Evolutionary conservation across 1,140 invertebrate species (phyloP).

Genomic region (Meteorus sp.): DNA sequence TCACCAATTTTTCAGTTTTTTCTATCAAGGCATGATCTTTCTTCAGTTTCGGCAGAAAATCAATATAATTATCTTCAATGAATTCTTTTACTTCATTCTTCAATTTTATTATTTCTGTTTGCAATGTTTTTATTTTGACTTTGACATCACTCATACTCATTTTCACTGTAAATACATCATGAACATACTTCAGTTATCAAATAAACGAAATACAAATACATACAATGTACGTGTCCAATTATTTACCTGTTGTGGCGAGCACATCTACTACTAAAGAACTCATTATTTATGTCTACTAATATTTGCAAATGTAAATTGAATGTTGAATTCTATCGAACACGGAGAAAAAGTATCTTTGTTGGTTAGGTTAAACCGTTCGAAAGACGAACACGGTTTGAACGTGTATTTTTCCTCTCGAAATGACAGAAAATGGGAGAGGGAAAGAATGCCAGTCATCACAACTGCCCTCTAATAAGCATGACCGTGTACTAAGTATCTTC

Average conservation of each 20-base stretch:
- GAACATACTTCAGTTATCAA: neutral
- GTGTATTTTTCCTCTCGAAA: too few species aligned
- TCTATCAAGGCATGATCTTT: conserved; percentile 58
- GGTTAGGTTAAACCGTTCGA: too few species aligned
- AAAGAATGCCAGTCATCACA: too few species aligned
- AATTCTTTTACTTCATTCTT: conserved; percentile 62
- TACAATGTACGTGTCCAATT: neutral
- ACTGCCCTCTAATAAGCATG: too few species aligned
- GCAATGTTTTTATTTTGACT: conserved; percentile 60
- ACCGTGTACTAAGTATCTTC: too few species aligned
- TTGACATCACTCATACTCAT: conserved; percentile 45
- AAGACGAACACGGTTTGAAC: too few species aligned
- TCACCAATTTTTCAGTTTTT: conserved; percentile 55
- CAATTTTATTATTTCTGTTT: conserved; percentile 60
- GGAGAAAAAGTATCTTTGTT: too few species aligned
- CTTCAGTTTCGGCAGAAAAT: conserved; percentile 58
- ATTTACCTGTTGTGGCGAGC: conserved; percentile 40
- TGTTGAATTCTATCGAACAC: too few species aligned
- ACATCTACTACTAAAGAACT: conserved; percentile 44
- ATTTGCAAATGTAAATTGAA: neutral
- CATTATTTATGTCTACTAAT: conserved; percentile 29
- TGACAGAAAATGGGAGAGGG: too few species aligned
- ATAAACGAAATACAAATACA: neutral
- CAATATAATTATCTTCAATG: conserved; percentile 60
- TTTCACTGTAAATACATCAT: conserved; percentile 33